Conservation (phyloP, 2,113 vertebrate genomes). For the Hemiscyllium ocellatum region DNA sequence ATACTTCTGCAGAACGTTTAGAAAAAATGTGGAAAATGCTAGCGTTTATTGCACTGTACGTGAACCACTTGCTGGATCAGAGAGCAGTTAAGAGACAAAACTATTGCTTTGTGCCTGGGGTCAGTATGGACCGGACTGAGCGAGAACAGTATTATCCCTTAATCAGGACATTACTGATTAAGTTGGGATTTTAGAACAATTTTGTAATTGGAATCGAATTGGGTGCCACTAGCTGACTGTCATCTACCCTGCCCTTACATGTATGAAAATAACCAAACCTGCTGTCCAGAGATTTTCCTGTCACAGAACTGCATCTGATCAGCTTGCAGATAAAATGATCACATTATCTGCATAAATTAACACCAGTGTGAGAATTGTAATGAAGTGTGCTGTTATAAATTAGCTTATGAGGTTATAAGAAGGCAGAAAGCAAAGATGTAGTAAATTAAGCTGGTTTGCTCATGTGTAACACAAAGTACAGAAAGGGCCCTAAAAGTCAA, state of each 20-base stretch:
- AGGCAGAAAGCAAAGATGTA: not conserved
- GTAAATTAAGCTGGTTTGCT: not conserved
- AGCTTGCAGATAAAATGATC: not conserved
- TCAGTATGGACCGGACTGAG: not conserved
- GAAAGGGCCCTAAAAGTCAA: not conserved
- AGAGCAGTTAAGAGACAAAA: too few species aligned
- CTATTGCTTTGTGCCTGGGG: not conserved
- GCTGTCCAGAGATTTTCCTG: not conserved
- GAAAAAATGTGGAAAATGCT: too few species aligned
- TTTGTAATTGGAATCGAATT: not conserved
- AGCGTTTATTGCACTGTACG: too few species aligned
- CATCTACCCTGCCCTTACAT: not conserved
- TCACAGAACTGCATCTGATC: not conserved
- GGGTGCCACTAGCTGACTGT: not conserved
- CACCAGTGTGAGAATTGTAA: too few species aligned
- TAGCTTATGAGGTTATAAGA: not conserved
- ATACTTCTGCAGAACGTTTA: too few species aligned
- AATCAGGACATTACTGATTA: too few species aligned
- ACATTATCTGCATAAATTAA: not conserved
- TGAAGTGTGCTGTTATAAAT: not conserved
- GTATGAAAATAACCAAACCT: not conserved
- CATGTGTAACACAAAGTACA: not conserved
- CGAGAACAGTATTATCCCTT: too few species aligned
- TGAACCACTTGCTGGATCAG: too few species aligned
- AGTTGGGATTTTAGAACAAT: too few species aligned